Conservation (phyloP, 2,113 vertebrate species). For the Speoplatyrhinus poulsoni region DNA sequence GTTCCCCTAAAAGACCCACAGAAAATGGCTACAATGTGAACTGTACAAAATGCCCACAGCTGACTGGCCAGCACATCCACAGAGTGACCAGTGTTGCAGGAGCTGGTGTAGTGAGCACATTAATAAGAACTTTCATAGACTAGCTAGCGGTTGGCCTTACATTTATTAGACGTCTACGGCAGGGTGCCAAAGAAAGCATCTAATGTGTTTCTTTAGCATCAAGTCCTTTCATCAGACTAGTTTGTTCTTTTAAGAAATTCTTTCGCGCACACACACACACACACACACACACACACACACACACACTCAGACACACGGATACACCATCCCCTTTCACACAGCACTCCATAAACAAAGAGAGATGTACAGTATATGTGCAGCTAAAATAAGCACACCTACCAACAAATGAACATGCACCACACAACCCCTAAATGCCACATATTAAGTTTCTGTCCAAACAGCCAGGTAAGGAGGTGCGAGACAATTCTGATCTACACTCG, state of each 20-base stretch:
- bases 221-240: conserved; percentile 20
- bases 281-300: conserved; percentile 15
- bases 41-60: conserved; percentile 29
- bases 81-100: neutral
- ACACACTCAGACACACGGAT: conserved; percentile 25
- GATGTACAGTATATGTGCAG: conserved; percentile 40
- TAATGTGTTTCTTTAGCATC: neutral
- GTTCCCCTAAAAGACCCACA: conserved; percentile 26
- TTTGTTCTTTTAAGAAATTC: conserved; percentile 34
- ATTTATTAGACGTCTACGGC: conserved; percentile 12
- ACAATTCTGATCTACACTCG: conserved; percentile 75
- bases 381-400: conserved; percentile 41
- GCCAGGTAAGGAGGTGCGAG: conserved; percentile 39
- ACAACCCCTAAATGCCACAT: conserved; percentile 48
- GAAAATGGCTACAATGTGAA: conserved; percentile 36
- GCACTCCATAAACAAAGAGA: conserved; percentile 32
- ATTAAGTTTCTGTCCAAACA: conserved; percentile 33
- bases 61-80: neutral
- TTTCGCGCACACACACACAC: conserved; percentile 11
- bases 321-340: conserved; percentile 24
- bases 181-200: conserved; percentile 15
- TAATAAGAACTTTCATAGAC: conserved; percentile 6
- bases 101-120: conserved; percentile 3
- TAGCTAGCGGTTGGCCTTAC: conserved; percentile 4
- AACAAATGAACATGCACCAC: conserved; percentile 44